A percentile compares a stretch with the other conserved stretches of the same genome.
Conservation (phyloP, 2,888 invertebrate species). For the Drepana falcataria region DNA sequence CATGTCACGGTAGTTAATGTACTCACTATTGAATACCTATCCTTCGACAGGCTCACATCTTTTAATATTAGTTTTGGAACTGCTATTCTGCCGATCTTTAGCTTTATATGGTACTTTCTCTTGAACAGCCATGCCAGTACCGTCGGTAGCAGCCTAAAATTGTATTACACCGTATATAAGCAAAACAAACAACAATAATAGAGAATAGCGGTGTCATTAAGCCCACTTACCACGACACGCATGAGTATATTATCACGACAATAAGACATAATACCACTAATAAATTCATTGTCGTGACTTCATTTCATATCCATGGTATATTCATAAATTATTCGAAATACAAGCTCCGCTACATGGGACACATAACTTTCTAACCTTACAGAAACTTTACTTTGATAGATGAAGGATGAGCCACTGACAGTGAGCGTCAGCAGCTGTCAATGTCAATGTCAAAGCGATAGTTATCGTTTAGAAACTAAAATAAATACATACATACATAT, state of each 20-base stretch:
- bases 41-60: slow-evolving; percentile 89
- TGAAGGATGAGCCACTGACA: not conserved
- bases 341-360: not conserved
- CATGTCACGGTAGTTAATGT: not conserved
- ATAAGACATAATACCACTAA: slow-evolving; percentile 55
- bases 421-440: not conserved
- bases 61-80: slow-evolving; percentile 87
- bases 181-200: slow-evolving; percentile 49
- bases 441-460: no score
- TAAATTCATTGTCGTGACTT: slow-evolving; percentile 50
- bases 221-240: slow-evolving; percentile 79
- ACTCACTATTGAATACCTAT: slow-evolving; percentile 87
- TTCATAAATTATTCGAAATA: slow-evolving; percentile 21
- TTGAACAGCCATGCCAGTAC: slow-evolving; percentile 88
- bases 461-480: no score
- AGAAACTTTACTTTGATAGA: not conserved
- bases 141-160: slow-evolving; percentile 86
- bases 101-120: slow-evolving; percentile 86
- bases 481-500: no score
- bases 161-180: slow-evolving; percentile 28
- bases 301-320: slow-evolving; percentile 31
- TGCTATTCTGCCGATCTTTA: slow-evolving; percentile 89
- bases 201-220: slow-evolving; percentile 34
- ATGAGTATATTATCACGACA: slow-evolving; percentile 74
- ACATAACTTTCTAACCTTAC: slow-evolving; percentile 3